phyloP scores from a whole-genome alignment of 2,113 vertebrate genomes.

The Elephantulus edwardii region DNA sequence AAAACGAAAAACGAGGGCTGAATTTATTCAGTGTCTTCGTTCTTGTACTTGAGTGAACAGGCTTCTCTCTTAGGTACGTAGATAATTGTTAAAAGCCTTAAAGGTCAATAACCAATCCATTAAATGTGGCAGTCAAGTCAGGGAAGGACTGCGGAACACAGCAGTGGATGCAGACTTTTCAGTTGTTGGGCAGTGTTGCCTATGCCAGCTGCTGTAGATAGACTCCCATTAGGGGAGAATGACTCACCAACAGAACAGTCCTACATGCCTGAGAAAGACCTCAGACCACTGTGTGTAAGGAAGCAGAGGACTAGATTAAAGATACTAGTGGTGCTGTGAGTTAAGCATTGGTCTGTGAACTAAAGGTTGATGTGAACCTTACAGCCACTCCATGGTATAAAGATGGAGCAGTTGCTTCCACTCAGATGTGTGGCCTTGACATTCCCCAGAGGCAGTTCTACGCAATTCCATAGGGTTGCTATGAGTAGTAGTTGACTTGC shows the following conservation, averaged over 20 bases:
- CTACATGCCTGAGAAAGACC: neutral
- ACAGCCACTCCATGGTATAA: too few relatives aligned
- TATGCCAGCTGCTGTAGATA: neutral
- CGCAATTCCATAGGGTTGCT: too few relatives aligned
- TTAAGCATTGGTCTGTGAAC: too few relatives aligned
- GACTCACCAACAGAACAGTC: neutral
- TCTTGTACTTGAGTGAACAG: constrained; percentile 46
- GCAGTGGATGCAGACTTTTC: neutral
- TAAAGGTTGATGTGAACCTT: too few relatives aligned
- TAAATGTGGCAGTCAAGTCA: neutral
- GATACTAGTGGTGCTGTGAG: too few relatives aligned
- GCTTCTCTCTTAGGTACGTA: constrained; percentile 38
- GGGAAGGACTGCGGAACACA: neutral
- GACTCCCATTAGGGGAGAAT: neutral
- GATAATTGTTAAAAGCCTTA: constrained; percentile 61
- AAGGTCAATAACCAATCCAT: constrained; percentile 49
- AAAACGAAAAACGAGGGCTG: constrained; percentile 45
- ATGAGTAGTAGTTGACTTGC: too few relatives aligned
- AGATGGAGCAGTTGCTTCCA: too few relatives aligned
- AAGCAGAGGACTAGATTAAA: neutral
- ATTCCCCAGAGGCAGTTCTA: too few relatives aligned
- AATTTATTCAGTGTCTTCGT: constrained; percentile 65
- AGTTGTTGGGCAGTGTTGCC: neutral
- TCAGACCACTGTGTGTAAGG: constrained; percentile 20
- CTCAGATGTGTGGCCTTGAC: too few relatives aligned